Evolutionary conservation across 2,797 vertebrate species (phyloP).

Genomic region (Gymnocypris eckloni): DNA sequence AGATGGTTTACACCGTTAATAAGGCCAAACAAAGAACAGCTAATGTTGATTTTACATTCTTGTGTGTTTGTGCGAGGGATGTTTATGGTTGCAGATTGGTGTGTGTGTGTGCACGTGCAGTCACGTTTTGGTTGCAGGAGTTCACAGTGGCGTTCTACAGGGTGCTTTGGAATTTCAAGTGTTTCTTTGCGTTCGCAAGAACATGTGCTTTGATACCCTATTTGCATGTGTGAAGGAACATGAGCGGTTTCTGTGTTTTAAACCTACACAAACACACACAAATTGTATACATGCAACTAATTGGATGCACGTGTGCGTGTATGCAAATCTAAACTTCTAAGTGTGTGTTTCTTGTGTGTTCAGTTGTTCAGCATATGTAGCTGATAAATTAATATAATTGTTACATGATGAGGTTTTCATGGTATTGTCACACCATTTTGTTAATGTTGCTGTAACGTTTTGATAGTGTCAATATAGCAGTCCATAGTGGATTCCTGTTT

Average conservation of each 20-base stretch:
- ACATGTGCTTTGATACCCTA: not conserved
- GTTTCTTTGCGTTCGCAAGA: not conserved
- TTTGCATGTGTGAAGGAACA: not conserved
- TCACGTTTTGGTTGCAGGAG: not conserved
- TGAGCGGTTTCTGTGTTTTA: not conserved
- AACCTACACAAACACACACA: not conserved
- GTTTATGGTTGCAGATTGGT: not conserved
- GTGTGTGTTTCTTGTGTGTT: not conserved
- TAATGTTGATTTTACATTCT: constrained; percentile 9
- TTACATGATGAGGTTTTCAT: constrained; percentile 2
- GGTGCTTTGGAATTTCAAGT: constrained; percentile 5
- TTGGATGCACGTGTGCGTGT: not conserved
- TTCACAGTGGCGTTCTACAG: not conserved
- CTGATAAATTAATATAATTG: not conserved
- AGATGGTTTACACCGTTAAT: constrained; percentile 11
- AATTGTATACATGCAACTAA: not conserved
- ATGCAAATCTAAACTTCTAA: not conserved
- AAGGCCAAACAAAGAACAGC: not conserved
- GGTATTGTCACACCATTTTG: not conserved
- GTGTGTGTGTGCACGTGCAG: not conserved
- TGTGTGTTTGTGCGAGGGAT: not conserved
- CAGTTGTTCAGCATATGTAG: not conserved
- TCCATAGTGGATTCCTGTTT: constrained; percentile 62
- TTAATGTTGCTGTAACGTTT: constrained; percentile 21
- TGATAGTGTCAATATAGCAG: constrained; percentile 24